Conservation (phyloP, 2,888 invertebrate species). For the Oscheius onirici region DNA sequence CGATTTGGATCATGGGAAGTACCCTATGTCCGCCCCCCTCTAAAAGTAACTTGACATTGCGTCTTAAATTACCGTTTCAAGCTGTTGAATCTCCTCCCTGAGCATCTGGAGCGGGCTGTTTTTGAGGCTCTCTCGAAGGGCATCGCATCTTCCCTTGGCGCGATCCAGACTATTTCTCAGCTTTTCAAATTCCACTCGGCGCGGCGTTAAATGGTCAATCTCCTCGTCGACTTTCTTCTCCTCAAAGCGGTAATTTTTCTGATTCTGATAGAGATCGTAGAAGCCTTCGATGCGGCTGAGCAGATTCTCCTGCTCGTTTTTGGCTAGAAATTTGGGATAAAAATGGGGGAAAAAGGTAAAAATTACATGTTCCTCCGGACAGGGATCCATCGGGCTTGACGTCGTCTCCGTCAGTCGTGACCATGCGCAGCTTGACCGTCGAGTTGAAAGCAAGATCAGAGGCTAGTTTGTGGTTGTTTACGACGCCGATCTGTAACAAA, state of each 20-base stretch:
- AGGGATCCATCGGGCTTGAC: constrained; percentile 89
- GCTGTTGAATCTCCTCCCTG: constrained; percentile 39
- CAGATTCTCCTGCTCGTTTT: not conserved
- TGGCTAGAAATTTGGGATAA: not conserved
- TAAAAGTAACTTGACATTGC: not conserved
- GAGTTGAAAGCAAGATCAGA: constrained; percentile 83
- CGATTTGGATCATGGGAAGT: too few species aligned
- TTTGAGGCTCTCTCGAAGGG: constrained; percentile 40
- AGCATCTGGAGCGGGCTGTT: constrained; percentile 50
- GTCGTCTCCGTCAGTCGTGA: constrained; percentile 91
- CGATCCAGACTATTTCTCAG: constrained; percentile 29
- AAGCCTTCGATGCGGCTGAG: not conserved
- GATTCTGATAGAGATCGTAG: not conserved
- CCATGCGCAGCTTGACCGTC: constrained; percentile 73
- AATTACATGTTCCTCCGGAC: constrained; percentile 80
- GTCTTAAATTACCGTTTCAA: constrained; percentile 19
- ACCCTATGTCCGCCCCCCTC: too few species aligned
- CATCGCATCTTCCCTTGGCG: constrained; percentile 34
- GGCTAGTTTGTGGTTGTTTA: constrained; percentile 74
- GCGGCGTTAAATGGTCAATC: not conserved
- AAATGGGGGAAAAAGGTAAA: too few species aligned
- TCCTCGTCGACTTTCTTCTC: not conserved
- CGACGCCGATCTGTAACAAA: constrained; percentile 28
- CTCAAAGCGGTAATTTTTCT: not conserved
- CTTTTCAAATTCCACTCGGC: constrained; percentile 28